A percentile compares a stretch with the other conserved stretches of the same genome.
Conservation (phyloP, 2,888 invertebrate genomes). For the Cheilosia vulpina region DNA sequence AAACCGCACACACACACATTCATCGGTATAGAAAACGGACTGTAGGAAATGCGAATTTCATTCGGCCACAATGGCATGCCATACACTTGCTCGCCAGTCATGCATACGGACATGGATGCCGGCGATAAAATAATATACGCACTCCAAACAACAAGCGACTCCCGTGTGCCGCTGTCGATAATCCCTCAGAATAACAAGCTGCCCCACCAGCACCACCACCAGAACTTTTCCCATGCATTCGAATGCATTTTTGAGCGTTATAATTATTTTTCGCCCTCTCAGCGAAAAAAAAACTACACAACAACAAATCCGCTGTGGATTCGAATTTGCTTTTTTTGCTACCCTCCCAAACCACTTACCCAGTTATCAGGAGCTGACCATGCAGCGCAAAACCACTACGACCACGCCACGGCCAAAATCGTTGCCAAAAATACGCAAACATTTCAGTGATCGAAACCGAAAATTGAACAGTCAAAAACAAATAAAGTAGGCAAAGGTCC, state of each 20-base stretch:
- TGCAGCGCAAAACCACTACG: constrained; percentile 47
- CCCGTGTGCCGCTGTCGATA: constrained; percentile 57
- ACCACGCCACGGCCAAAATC: constrained; percentile 49
- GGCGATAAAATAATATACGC: constrained; percentile 73
- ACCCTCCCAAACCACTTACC: constrained; percentile 46
- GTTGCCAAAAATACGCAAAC: constrained; percentile 72
- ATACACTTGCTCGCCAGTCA: constrained; percentile 54
- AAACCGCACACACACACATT: neutral
- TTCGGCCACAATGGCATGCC: constrained; percentile 60
- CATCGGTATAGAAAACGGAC: neutral
- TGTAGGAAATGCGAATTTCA: constrained; percentile 57
- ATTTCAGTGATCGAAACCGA: constrained; percentile 74
- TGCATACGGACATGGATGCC: constrained; percentile 49
- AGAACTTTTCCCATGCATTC: constrained; percentile 27
- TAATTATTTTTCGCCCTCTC: constrained; percentile 66
- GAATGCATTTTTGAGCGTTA: constrained; percentile 69
- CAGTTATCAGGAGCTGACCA: constrained; percentile 60
- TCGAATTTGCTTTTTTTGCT: constrained; percentile 43
- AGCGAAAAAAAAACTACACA: constrained; percentile 9
- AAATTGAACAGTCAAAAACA: constrained; percentile 74
- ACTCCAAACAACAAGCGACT: constrained; percentile 64
- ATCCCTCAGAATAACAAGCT: constrained; percentile 66
- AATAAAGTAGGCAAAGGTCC: constrained; percentile 42
- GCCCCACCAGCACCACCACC: constrained; percentile 28
- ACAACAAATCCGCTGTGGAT: constrained; percentile 24